Evolutionary conservation across 2,888 invertebrate genomes (phyloP).

Genomic region (Drosophila macrothrix): DNA sequence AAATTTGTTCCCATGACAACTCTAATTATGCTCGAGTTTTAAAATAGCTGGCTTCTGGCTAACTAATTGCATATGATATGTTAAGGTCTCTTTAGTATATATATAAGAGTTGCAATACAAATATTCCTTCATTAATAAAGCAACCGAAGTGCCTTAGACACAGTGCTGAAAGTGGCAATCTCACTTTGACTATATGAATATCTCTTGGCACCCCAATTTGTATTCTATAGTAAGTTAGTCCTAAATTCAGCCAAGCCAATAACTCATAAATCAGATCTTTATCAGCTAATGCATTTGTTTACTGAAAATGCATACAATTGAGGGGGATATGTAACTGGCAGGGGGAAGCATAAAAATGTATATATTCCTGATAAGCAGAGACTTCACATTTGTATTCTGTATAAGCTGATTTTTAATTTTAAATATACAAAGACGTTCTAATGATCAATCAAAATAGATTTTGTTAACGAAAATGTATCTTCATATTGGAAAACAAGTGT

Average conservation of each 20-base stretch:
- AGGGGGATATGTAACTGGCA: neutral
- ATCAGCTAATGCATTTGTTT: neutral
- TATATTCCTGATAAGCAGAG: neutral
- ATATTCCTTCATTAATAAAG: neutral
- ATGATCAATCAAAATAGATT: neutral
- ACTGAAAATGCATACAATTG: neutral
- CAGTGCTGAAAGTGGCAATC: neutral
- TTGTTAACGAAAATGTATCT: neutral
- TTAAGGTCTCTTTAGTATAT: neutral
- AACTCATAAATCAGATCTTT: neutral
- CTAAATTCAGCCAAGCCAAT: neutral
- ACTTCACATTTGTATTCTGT: neutral
- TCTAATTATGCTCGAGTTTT: slow-evolving; percentile 55
- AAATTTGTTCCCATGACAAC: slow-evolving; percentile 69
- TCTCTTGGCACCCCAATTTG: neutral
- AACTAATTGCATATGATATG: neutral
- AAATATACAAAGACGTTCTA: neutral
- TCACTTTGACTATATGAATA: neutral
- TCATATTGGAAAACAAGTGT: neutral
- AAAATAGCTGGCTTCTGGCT: neutral
- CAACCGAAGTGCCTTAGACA: neutral
- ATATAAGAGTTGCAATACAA: neutral
- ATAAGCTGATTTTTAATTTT: neutral
- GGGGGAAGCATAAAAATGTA: neutral
- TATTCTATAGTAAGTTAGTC: neutral